Evolutionary conservation across 2,888 invertebrate species (phyloP).

Genomic region (Athripsodes cinereus): DNA sequence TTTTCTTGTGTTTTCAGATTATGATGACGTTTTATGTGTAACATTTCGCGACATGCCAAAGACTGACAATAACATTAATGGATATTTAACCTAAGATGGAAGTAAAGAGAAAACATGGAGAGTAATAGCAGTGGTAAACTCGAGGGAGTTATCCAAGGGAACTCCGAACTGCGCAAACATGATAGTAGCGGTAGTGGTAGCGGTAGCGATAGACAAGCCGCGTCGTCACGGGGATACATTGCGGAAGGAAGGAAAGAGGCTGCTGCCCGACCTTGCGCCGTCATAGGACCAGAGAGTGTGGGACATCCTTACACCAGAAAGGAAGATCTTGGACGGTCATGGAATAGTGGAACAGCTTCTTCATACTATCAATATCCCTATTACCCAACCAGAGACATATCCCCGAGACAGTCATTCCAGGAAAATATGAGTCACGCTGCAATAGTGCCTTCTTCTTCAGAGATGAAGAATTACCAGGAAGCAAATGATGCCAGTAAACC

Average conservation of each 20-base stretch:
- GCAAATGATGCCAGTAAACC: slow-evolving; percentile 1
- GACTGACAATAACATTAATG: neutral
- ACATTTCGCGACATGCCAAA: neutral
- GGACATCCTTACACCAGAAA: slow-evolving; percentile 34
- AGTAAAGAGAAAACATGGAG: neutral
- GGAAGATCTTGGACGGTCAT: slow-evolving; percentile 31
- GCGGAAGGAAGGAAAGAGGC: slow-evolving; percentile 8
- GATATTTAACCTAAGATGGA: neutral
- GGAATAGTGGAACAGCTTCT: slow-evolving; percentile 31
- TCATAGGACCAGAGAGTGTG: slow-evolving; percentile 47
- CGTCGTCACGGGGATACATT: neutral
- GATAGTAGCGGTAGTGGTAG: neutral
- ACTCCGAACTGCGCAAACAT: neutral
- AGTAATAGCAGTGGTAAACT: neutral
- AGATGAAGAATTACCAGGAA: neutral
- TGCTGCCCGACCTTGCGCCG: slow-evolving; percentile 41
- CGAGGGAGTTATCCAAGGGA: neutral
- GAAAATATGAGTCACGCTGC: slow-evolving; percentile 50
- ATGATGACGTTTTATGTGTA: neutral
- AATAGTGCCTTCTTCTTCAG: slow-evolving; percentile 38
- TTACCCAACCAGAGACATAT: slow-evolving; percentile 38
- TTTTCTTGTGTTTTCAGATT: neutral
- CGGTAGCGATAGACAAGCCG: neutral
- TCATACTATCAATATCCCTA: slow-evolving; percentile 2
- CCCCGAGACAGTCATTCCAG: slow-evolving; percentile 51